Percentiles rank a stretch among this genome's conserved stretches.
Evolutionary conservation across 2,113 vertebrate species (phyloP).

Genomic region (Daboia siamensis): DNA sequence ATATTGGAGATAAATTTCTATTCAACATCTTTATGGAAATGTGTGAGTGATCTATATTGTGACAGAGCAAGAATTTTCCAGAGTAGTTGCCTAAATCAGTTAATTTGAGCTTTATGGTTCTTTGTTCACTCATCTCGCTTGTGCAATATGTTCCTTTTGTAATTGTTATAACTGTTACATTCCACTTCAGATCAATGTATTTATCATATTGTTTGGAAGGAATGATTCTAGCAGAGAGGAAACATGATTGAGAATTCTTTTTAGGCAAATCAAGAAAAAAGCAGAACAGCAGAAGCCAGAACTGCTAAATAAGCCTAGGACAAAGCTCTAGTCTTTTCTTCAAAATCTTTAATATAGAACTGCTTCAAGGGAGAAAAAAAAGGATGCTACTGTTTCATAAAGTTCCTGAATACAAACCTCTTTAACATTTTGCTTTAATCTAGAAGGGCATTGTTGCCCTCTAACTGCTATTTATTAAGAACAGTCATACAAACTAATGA

Average conservation of each 20-base stretch:
- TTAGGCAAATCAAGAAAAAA: neutral
- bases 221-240: slow-evolving; percentile 26
- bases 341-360: neutral
- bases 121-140: neutral
- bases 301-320: slow-evolving; percentile 39
- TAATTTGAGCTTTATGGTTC: neutral
- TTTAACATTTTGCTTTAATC: slow-evolving; percentile 29
- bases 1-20: neutral
- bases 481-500: slow-evolving; percentile 23
- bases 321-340: slow-evolving; percentile 34
- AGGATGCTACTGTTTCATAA: neutral
- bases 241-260: slow-evolving; percentile 13
- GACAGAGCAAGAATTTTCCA: neutral
- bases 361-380: slow-evolving; percentile 9
- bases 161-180: neutral
- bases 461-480: slow-evolving; percentile 41
- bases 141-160: slow-evolving; percentile 18
- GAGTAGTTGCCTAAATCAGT: neutral
- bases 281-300: slow-evolving; percentile 26
- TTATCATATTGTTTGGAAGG: slow-evolving; percentile 16
- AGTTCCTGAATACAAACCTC: slow-evolving; percentile 15
- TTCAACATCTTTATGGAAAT: slow-evolving; percentile 22
- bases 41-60: slow-evolving; percentile 26
- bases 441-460: slow-evolving; percentile 10
- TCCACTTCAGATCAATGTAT: slow-evolving; percentile 14